phyloP scores from a whole-genome alignment of 2,113 vertebrate genomes.

The Coturnix japonica region DNA sequence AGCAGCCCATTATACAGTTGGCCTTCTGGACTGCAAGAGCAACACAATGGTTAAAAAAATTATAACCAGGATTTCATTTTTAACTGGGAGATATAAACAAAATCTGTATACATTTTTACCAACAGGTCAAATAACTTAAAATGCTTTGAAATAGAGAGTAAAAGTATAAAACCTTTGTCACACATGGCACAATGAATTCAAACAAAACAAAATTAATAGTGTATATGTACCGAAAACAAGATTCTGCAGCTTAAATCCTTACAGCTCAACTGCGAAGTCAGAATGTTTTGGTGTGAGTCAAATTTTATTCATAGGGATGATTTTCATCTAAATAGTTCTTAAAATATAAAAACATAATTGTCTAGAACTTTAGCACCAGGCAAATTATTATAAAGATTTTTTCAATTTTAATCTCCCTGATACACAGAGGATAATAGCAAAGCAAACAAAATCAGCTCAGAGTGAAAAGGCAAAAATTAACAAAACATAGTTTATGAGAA shows the following conservation, averaged over 20 bases:
- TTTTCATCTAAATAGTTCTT: background rate
- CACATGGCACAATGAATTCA: background rate
- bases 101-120: background rate
- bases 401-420: background rate
- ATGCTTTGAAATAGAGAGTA: background rate
- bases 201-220: background rate
- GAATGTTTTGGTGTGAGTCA: background rate
- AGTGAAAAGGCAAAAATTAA: constrained; percentile 13
- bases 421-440: background rate
- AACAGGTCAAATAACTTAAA: background rate
- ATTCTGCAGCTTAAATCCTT: background rate
- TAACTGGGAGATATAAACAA: background rate
- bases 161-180: background rate
- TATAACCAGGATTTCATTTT: background rate
- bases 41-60: background rate
- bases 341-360: background rate
- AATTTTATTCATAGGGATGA: background rate
- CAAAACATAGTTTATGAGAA: background rate
- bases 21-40: too few relatives aligned
- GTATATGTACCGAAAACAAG: background rate
- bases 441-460: background rate
- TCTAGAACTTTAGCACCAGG: background rate
- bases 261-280: background rate
- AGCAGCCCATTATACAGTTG: too few relatives aligned
- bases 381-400: background rate